Evolutionary conservation across 2,113 vertebrate species (phyloP), one percentile per base, ranked within the genome.

Genomic region (Benthochromis sp.): DNA sequence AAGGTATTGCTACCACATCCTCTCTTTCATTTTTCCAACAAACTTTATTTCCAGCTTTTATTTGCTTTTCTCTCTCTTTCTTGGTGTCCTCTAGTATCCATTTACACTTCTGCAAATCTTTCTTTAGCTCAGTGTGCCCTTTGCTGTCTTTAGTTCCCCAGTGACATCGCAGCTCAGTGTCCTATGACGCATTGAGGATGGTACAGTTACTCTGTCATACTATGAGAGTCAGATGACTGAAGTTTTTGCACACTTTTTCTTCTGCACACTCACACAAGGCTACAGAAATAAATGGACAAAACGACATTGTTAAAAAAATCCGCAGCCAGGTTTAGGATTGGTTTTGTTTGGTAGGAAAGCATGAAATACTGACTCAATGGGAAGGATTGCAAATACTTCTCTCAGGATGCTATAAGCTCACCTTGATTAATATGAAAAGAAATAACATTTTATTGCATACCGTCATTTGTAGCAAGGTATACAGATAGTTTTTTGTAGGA

Each of bases 111-210:
- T 54, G 52, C 38, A n/a, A 83, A 59, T 52, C 86, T 54, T 55
- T 63, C 79, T 81, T 31, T 54, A 34, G 71, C 73, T 29, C 50
- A 83, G 61, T 2, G 55, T 66, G 76, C n/a, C 86, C 82, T 86
- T 90, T 21, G 13, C 55, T 12, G 47, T 53, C 43, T 53, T 53
- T 86, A 29, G 76, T 82, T 84, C 81, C 79, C 17, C 34, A 3
- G 86, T 71, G 92, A 92, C 90, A 89, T 92, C 53, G 66, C 59
- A 31, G 45, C 31, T 82, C 79, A 73, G 85, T 83, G 88, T 90
- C 88, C 83, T 53, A 10, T 36, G 76, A 90, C 84, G 24, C 69
- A 29, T 16, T 13, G 47, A 86, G 82, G 27, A 76, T 5, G 61
- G 66, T 78, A n/a, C 78, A 76, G 89, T 86, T 86, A 17, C 57